phyloP scores from a whole-genome alignment of 2,888 invertebrate genomes.

The Callinectes sapidus region DNA sequence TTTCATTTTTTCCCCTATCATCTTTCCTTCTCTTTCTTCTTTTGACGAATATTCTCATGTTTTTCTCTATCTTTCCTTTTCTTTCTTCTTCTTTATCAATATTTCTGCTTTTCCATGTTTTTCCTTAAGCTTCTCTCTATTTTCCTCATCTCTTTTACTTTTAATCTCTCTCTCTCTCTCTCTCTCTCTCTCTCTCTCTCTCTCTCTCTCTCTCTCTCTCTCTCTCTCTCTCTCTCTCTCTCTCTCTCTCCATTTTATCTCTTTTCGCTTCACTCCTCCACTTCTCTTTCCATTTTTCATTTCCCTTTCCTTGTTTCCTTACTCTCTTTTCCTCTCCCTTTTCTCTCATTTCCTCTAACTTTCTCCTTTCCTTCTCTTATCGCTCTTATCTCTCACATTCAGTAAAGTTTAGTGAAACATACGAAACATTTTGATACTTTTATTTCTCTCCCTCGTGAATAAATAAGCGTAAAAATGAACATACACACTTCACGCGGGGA shows the following conservation, averaged over 20 bases:
- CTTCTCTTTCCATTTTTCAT: too few species aligned
- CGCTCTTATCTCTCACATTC: not conserved
- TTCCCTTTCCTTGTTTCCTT: too few species aligned
- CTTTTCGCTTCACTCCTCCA: too few species aligned
- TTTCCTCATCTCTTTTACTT: not conserved
- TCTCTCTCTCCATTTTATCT: too few species aligned
- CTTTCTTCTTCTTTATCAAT: too few species aligned
- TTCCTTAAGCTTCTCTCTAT: too few species aligned
- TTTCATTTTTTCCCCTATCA: too few species aligned
- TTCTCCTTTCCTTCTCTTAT: not conserved
- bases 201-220: not conserved
- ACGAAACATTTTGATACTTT: not conserved
- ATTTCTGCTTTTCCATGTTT: too few species aligned
- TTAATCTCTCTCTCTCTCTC: not conserved
- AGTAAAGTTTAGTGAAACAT: too few species aligned
- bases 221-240: slow-evolving; percentile 44
- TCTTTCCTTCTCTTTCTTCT: too few species aligned
- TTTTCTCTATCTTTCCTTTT: too few species aligned
- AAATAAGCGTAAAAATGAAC: not conserved
- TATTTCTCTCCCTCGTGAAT: not conserved
- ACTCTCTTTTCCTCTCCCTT: not conserved
- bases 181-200: not conserved
- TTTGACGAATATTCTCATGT: too few species aligned
- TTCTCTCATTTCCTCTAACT: not conserved
- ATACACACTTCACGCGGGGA: not conserved